Evolutionary conservation across 2,888 invertebrate species (phyloP).

Genomic region (Drosophila lacicola): DNA sequence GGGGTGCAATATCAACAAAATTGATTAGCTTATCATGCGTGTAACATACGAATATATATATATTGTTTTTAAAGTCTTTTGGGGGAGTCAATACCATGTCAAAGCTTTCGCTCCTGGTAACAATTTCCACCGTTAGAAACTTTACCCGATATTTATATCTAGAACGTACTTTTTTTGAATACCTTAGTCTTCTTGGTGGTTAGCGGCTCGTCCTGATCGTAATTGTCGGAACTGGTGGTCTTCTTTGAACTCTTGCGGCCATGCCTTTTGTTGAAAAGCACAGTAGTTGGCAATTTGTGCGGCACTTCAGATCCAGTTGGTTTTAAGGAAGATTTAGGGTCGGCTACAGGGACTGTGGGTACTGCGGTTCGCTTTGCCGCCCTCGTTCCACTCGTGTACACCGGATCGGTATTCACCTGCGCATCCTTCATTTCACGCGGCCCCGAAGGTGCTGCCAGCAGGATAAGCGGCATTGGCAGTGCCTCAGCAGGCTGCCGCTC

Average conservation of each 20-base stretch:
- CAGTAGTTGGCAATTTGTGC: too few relatives aligned
- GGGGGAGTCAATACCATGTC: too few relatives aligned
- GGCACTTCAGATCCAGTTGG: too few relatives aligned
- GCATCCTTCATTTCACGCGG: not conserved
- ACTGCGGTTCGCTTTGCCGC: not conserved
- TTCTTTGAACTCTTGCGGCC: not conserved
- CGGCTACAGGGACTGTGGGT: not conserved
- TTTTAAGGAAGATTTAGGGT: too few relatives aligned
- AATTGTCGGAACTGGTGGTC: slow-evolving; percentile 5
- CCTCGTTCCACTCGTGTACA: not conserved
- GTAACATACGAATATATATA: too few relatives aligned
- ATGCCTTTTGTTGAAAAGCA: too few relatives aligned
- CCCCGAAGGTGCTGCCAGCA: not conserved
- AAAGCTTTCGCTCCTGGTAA: too few relatives aligned
- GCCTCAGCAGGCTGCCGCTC: not conserved
- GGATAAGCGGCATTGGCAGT: not conserved
- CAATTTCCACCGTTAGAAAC: too few relatives aligned
- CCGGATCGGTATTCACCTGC: not conserved
- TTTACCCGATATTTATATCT: too few relatives aligned
- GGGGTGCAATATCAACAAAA: too few relatives aligned
- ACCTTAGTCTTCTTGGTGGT: slow-evolving; percentile 56
- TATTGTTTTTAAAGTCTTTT: too few relatives aligned
- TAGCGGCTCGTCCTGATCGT: slow-evolving; percentile 21
- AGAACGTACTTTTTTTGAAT: slow-evolving; percentile 59
- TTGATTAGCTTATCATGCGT: too few relatives aligned